Evolutionary conservation across 2,113 vertebrate genomes (phyloP).

Genomic region (Tiliqua scincoides): DNA sequence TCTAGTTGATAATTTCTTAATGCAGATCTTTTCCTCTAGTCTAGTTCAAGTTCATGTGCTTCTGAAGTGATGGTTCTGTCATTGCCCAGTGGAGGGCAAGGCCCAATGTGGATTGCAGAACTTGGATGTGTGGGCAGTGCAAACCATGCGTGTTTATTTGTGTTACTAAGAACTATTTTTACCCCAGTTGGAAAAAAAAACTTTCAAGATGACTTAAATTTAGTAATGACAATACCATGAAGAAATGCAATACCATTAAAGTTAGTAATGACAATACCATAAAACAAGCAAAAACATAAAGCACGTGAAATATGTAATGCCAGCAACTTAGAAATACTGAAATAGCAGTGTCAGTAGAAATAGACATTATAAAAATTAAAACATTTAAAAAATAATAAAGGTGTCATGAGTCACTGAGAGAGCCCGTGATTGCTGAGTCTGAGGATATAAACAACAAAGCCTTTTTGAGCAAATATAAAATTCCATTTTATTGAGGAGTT

Average conservation of each 20-base stretch:
- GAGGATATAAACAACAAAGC: neutral
- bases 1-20: neutral
- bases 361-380: no score
- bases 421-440: neutral
- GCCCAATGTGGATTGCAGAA: neutral
- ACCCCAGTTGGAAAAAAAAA: no score
- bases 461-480: neutral
- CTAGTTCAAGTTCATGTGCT: conserved; percentile 4
- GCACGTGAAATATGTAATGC: no score
- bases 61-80: neutral
- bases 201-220: no score
- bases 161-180: no score
- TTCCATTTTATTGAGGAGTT: neutral
- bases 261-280: no score
- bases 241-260: no score
- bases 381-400: neutral
- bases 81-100: neutral
- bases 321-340: no score
- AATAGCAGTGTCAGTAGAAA: no score
- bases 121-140: no score
- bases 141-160: neutral
- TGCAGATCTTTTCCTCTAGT: neutral
- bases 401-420: neutral
- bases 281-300: no score
- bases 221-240: no score